These are phyloP conservation scores for Urocitellus parryii DNA, from an alignment of 2,113 vertebrate genomes.

Conservation along the genomic window DNA sequence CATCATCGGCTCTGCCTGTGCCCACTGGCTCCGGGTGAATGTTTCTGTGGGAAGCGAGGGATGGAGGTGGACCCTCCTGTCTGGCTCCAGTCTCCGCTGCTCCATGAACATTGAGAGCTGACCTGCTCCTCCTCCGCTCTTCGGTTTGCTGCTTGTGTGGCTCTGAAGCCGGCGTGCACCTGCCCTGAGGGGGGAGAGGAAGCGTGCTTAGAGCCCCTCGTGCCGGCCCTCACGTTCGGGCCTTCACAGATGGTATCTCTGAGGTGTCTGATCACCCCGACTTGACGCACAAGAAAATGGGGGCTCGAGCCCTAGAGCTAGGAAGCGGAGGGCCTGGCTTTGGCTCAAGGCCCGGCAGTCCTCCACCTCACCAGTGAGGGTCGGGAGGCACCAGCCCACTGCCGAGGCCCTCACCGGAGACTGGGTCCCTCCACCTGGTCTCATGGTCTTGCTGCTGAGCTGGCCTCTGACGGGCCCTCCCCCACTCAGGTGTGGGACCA, in stretches of 20 bases:
- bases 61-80: neutral
- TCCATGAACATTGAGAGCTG: neutral
- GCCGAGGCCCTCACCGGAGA: neutral
- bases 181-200: neutral
- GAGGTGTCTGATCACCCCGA: neutral
- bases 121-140: accelerated
- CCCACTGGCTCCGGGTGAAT: accelerated
- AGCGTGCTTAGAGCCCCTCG: accelerated
- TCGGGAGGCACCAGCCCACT: no score
- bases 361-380: neutral
- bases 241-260: neutral
- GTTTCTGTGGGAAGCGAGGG: neutral
- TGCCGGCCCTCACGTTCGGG: accelerated
- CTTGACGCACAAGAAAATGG: neutral
- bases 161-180: neutral
- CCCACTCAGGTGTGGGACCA: neutral
- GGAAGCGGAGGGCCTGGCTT: neutral
- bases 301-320: neutral
- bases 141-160: no score
- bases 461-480: neutral
- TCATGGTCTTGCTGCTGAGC: neutral
- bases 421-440: neutral
- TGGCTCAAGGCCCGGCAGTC: neutral
- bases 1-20: accelerated
- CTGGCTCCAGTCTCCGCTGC: neutral